Base-by-base conservation (phyloP, 2,797 vertebrate genomes). In the Melanotaenia boesemani region DNA sequence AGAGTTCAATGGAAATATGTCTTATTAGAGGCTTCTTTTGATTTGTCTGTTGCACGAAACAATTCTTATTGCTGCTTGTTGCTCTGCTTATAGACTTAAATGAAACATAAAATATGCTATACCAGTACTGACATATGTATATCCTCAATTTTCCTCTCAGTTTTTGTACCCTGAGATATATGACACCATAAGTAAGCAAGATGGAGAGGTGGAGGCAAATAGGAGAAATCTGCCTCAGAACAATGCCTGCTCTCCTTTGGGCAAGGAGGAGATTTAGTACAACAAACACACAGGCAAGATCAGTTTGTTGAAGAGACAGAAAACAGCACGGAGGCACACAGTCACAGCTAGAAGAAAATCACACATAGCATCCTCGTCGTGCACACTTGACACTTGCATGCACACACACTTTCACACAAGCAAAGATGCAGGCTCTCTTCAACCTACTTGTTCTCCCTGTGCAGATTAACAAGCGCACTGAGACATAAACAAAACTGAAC, bases 251-350 rank as follows among this genome's bases (percentile, higher is more conserved):
- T 81, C 34, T 77, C 86, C 82, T 78, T 7, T 0, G 60, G 77
- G 78, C 62, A 41, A 62, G 39, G 65, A 63, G 66, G 76, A 76
- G 64, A 54, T 70, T 85, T 70, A 65, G 72, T 34, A 72, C 63
- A 67, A 54, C 81, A 80, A 84, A 84, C 77, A 81, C 80, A 75
- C 60, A 57, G 48, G 63, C 37, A 46, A 26, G 82, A 90, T 86
- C 83, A 79, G 86, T 89, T 77, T 83, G 85, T 86, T 46, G 58
- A 86, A 56, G 56, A 75, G 71, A 74, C 72, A 58, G 61, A 70
- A 79, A 89, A 85, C 77, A 67, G 54, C 8, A 0, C 78, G 69
- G 63, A 86, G 26, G 64, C 76, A 79, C 50, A 44, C 70, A 76
- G 65, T 82, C 73, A 41, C 71, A 80, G 76, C 70, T 59, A 44